phyloP scores from a whole-genome alignment of 2,888 invertebrate species.

The Ectropis crepuscularia region DNA sequence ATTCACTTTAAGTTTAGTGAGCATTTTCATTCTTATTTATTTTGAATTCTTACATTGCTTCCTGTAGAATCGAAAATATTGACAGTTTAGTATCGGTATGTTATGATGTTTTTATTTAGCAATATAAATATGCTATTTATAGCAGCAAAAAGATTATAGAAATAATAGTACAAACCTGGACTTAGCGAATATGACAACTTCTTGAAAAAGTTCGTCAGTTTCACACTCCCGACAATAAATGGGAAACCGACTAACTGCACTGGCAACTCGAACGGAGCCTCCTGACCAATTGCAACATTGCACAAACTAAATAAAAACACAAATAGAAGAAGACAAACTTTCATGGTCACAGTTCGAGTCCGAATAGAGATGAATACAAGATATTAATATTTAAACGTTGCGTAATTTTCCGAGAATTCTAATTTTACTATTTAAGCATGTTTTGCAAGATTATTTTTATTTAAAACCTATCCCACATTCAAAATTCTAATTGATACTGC shows the following conservation, averaged over 20 bases:
- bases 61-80: no score
- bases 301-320: slow-evolving; percentile 41
- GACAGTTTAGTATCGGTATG: no score
- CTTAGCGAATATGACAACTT: slow-evolving; percentile 92
- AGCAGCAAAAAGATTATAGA: background rate
- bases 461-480: background rate
- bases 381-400: slow-evolving; percentile 15
- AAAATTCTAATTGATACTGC: background rate
- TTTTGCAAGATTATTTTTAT: slow-evolving; percentile 7
- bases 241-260: slow-evolving; percentile 95
- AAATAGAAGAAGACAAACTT: slow-evolving; percentile 33
- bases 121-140: no score
- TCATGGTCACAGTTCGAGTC: slow-evolving; percentile 32
- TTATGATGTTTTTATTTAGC: no score
- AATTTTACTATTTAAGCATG: slow-evolving; percentile 30
- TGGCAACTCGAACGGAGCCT: slow-evolving; percentile 89
- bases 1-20: no score
- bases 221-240: slow-evolving; percentile 91
- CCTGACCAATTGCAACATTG: slow-evolving; percentile 51
- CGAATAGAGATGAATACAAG: slow-evolving; percentile 16
- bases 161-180: slow-evolving; percentile 86
- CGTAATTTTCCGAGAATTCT: slow-evolving; percentile 24
- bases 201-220: slow-evolving; percentile 92
- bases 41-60: no score
- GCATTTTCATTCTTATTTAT: no score